Conservation (phyloP, 2,888 invertebrate species). For the Vanessa cardui region DNA sequence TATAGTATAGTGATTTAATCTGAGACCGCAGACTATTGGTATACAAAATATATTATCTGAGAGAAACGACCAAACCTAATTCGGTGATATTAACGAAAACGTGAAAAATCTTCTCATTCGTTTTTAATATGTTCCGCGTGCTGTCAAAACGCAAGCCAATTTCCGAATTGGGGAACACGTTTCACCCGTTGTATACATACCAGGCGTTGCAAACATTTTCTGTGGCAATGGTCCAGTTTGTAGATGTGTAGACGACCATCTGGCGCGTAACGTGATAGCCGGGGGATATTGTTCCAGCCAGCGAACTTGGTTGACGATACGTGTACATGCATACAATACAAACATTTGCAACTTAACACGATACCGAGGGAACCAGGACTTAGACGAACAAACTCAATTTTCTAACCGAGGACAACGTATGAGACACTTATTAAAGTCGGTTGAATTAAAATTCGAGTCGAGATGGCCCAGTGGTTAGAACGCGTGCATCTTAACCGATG, state of each 20-base stretch:
- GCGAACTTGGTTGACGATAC: slow-evolving; percentile 29
- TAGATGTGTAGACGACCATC: slow-evolving; percentile 49
- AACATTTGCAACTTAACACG: slow-evolving; percentile 26
- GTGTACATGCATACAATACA: slow-evolving; percentile 14
- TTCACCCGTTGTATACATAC: slow-evolving; percentile 31
- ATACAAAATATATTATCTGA: too few species aligned
- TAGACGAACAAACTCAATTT: slow-evolving; percentile 16
- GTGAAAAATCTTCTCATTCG: slow-evolving; percentile 25
- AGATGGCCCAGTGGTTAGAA: too few species aligned
- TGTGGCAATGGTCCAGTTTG: slow-evolving; percentile 46
- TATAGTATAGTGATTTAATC: too few species aligned
- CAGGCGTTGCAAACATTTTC: slow-evolving; percentile 39
- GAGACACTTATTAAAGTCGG: neutral
- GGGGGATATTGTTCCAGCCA: slow-evolving; percentile 61
- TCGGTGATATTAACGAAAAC: slow-evolving; percentile 15
- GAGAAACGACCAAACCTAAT: neutral
- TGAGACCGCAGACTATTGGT: too few species aligned
- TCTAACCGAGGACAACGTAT: slow-evolving; percentile 1
- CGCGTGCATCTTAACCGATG: too few species aligned
- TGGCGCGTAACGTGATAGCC: slow-evolving; percentile 58
- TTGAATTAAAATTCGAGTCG: too few species aligned
- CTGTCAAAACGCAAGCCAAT: slow-evolving; percentile 34
- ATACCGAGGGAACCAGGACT: neutral
- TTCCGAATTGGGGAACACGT: slow-evolving; percentile 29
- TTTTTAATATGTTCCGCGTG: slow-evolving; percentile 32